phyloP scores from a whole-genome alignment of 2,797 vertebrate species.

The Champsocephalus esox region DNA sequence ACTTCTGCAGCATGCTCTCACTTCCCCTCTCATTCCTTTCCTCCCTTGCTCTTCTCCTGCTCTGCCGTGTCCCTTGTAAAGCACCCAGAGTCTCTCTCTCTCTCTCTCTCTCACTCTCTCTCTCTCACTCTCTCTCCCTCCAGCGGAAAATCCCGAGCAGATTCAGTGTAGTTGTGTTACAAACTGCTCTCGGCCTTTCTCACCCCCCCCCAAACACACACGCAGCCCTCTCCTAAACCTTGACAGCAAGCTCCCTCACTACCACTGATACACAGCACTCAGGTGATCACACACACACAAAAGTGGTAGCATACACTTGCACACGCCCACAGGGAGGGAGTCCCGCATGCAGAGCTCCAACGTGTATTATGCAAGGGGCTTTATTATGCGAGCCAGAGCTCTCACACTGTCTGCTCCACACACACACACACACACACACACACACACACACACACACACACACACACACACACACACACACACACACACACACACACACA shows the following conservation, averaged over 20 bases:
- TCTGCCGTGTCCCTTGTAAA: slow-evolving; percentile 60
- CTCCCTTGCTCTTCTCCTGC: slow-evolving; percentile 53
- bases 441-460: slow-evolving; percentile 38
- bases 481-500: slow-evolving; percentile 50
- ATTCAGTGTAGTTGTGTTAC: slow-evolving; percentile 60
- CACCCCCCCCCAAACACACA: not conserved
- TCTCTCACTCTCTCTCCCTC: slow-evolving; percentile 6
- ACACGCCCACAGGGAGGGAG: slow-evolving; percentile 83
- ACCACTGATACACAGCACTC: slow-evolving; percentile 73
- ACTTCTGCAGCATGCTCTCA: slow-evolving; percentile 72
- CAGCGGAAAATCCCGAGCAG: slow-evolving; percentile 70
- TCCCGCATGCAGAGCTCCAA: slow-evolving; percentile 84
- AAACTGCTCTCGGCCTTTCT: slow-evolving; percentile 64
- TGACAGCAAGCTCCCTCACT: slow-evolving; percentile 67
- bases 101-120: slow-evolving; percentile 25
- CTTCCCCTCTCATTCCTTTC: slow-evolving; percentile 57
- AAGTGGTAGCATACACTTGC: slow-evolving; percentile 69
- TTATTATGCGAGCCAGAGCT: slow-evolving; percentile 80
- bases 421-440: slow-evolving; percentile 33
- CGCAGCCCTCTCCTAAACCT: slow-evolving; percentile 56
- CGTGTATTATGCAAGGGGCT: slow-evolving; percentile 85
- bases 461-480: slow-evolving; percentile 5
- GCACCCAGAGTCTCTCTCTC: slow-evolving; percentile 56
- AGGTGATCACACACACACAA: slow-evolving; percentile 58
- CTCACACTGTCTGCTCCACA: slow-evolving; percentile 55